These are phyloP conservation scores for Galerucella nymphaeae DNA, from an alignment of 2,888 invertebrate species.

Conservation along the genomic window DNA sequence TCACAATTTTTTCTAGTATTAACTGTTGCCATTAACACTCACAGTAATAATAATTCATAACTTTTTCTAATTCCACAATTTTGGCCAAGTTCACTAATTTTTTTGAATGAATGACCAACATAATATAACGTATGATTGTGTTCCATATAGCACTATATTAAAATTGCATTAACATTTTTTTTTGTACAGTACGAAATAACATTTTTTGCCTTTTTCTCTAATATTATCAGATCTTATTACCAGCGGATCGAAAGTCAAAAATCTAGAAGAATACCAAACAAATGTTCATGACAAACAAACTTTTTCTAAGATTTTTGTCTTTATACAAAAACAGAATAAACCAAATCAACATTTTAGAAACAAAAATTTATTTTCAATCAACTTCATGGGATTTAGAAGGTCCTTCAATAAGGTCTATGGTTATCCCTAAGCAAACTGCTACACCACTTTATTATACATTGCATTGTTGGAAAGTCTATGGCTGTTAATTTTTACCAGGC, in stretches of 20 bases:
- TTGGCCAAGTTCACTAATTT: constrained; percentile 65
- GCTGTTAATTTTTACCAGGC: too few species aligned
- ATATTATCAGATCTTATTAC: constrained; percentile 23
- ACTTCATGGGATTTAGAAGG: too few species aligned
- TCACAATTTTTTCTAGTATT: constrained; percentile 38
- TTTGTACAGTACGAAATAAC: constrained; percentile 51
- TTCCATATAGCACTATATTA: constrained; percentile 61
- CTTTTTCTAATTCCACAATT: constrained; percentile 63
- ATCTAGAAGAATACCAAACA: constrained; percentile 5
- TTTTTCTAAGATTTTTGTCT: constrained; percentile 38
- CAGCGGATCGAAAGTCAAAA: constrained; percentile 19
- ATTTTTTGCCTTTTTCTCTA: constrained; percentile 40
- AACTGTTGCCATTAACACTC: constrained; percentile 55
- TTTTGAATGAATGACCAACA: constrained; percentile 54
- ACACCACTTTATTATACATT: too few species aligned
- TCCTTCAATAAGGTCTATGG: too few species aligned
- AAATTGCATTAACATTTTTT: constrained; percentile 53
- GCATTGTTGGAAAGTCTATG: too few species aligned
- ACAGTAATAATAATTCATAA: constrained; percentile 54
- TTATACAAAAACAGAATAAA: constrained; percentile 17
- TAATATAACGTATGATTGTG: constrained; percentile 56
- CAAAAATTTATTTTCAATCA: too few species aligned
- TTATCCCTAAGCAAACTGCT: too few species aligned
- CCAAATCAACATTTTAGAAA: background rate
- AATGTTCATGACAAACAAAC: background rate